Evolutionary conservation across 2,113 vertebrate genomes (phyloP).

Genomic region (Montifringilla adamsi): DNA sequence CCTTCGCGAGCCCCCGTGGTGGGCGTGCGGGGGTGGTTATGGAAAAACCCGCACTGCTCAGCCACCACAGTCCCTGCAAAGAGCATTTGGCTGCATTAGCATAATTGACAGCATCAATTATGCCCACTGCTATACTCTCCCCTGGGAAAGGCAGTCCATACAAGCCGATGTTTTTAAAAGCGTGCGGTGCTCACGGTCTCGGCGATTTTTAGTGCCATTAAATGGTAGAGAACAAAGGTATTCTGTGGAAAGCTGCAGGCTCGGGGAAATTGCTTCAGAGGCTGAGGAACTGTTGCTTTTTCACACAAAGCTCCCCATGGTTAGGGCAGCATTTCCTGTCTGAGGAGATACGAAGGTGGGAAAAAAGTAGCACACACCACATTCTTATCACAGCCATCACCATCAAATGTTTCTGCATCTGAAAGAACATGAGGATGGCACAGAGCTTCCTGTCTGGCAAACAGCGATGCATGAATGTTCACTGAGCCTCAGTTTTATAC

Average conservation of each 20-base stretch:
- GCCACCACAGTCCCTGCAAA: not conserved
- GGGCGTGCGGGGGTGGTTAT: fast-evolving
- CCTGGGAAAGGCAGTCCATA: not conserved
- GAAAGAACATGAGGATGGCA: not conserved
- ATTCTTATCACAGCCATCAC: not conserved
- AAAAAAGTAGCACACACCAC: not conserved
- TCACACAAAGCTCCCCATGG: not conserved
- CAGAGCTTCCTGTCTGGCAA: not conserved
- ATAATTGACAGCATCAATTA: slow-evolving; percentile 42
- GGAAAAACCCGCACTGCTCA: not conserved
- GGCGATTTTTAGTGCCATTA: not conserved
- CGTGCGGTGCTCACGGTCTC: fast-evolving
- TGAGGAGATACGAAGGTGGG: not conserved
- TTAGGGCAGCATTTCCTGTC: not conserved
- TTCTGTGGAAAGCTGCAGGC: not conserved
- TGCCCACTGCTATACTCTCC: slow-evolving; percentile 5
- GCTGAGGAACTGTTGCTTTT: not conserved
- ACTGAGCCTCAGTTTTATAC: not conserved
- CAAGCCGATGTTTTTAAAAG: not conserved
- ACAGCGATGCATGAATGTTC: not conserved
- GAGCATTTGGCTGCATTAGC: slow-evolving; percentile 12
- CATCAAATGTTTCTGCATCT: not conserved
- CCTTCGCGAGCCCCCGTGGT: not conserved
- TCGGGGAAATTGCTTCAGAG: not conserved
- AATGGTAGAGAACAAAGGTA: not conserved